Evolutionary conservation across 2,113 vertebrate species (phyloP).

Genomic region (Turnix velox): DNA sequence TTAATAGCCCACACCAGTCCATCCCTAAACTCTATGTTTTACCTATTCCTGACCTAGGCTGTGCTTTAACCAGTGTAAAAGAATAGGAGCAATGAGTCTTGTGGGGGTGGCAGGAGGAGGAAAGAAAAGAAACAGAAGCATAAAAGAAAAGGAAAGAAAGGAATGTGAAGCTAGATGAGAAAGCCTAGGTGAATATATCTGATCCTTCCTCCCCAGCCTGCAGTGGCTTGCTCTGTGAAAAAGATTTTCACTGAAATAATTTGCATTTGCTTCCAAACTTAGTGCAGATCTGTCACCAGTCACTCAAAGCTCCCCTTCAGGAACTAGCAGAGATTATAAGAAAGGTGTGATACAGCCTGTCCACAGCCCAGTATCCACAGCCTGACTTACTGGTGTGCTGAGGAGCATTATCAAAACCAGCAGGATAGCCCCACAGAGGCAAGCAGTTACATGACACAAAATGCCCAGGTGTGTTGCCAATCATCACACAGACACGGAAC

Average conservation of each 20-base stretch:
- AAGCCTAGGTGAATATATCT: slow-evolving; percentile 47
- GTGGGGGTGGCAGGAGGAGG: background rate
- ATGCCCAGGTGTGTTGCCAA: background rate
- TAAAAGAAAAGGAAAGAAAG: background rate
- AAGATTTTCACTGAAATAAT: slow-evolving; percentile 40
- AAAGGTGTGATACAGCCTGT: background rate
- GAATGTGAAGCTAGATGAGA: slow-evolving; percentile 42
- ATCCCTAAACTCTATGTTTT: background rate
- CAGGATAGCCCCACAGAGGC: background rate
- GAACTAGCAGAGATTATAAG: background rate
- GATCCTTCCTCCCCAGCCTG: slow-evolving; percentile 40
- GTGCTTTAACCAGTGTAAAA: background rate
- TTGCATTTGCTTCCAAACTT: slow-evolving; percentile 37
- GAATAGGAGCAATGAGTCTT: background rate
- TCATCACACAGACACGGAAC: background rate
- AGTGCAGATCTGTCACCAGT: slow-evolving; percentile 23
- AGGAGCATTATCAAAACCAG: background rate
- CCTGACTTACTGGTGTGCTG: background rate
- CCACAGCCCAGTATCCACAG: background rate
- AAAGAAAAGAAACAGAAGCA: slow-evolving; percentile 12
- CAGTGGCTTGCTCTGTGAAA: slow-evolving; percentile 40
- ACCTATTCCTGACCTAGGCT: background rate
- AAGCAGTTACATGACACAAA: background rate
- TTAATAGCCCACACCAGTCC: background rate
- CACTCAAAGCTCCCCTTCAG: background rate